Conservation (phyloP, 2,888 invertebrate genomes). For the Athrips mouffetella region DNA sequence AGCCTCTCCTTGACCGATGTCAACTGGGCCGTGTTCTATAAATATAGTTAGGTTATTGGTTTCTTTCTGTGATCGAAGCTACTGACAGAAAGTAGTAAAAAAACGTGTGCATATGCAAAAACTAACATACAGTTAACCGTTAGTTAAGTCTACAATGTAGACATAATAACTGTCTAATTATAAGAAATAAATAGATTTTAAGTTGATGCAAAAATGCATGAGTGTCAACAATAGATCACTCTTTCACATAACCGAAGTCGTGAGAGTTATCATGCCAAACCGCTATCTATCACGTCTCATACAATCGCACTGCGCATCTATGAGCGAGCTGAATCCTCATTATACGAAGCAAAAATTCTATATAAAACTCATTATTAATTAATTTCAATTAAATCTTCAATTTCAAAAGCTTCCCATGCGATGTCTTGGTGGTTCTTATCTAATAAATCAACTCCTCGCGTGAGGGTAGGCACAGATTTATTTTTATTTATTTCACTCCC, state of each 20-base stretch:
- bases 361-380: constrained; percentile 37
- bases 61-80: no score
- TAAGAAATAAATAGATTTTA: constrained; percentile 12
- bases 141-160: constrained; percentile 5
- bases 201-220: constrained; percentile 8
- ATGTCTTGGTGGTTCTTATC: constrained; percentile 34
- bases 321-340: constrained; percentile 10
- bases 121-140: neutral
- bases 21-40: no score
- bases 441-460: constrained; percentile 71
- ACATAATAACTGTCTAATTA: constrained; percentile 13
- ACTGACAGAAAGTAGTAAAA: constrained; percentile 5
- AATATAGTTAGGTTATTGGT: no score
- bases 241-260: constrained; percentile 11
- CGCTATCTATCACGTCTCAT: constrained; percentile 10
- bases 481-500: constrained; percentile 78
- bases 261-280: constrained; percentile 13
- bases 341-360: constrained; percentile 6
- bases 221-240: constrained; percentile 10
- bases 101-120: constrained; percentile 4
- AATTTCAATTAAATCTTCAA: constrained; percentile 47
- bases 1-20: no score
- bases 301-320: constrained; percentile 18
- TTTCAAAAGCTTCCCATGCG: constrained; percentile 30
- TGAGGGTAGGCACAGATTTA: constrained; percentile 67